Evolutionary conservation across 2,888 invertebrate genomes (phyloP), one percentile per base, ranked within the genome.

Genomic region (Julus scandinavius): DNA sequence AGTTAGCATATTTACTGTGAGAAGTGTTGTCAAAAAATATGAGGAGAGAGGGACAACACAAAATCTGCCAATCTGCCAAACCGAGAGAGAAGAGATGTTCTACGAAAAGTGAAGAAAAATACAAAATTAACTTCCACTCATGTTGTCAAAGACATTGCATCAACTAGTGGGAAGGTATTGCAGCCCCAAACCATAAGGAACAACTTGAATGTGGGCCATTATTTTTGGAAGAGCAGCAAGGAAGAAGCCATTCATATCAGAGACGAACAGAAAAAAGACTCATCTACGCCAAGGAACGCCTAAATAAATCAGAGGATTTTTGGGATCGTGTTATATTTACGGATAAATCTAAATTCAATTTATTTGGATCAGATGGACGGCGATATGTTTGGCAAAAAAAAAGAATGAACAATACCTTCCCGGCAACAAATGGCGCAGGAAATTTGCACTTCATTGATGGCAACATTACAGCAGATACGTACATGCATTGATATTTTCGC

Each of bases 391-490:
- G n/a, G 63, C 17, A 1, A 63, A n/a, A 63, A n/a, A 63, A 4
- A 63, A 63, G 7, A 63, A n/a, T n/a, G 63, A 63, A 63, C 20
- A 63, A 63, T n/a, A 20, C 17, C n/a, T 15, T 0, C 17, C 63
- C n/a, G 29, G 29, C 29, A 29, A 1, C 29, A 29, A 29, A 29
- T 29, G 29, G 29, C 15, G 13, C 15, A n/a, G 86, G 88, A 58
- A 20, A 85, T 5, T n/a, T 86, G n/a, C 17, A 50, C 38, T 85
- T 86, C 7, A 58, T 88, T 58, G 88, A 88, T 29, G 40, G 58
- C 2, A 88, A 58, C 13, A 88, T 88, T 45, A 38, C 29, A 29
- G 29, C 45, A 40, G 63, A 63, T 63, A n/a, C 86, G 29, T 38
- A n/a, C 0, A 29, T 29, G n/a, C 11, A 6, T 87, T n/a, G 20